These are phyloP conservation scores for Callosobruchus maculatus DNA, from an alignment of 2,888 invertebrate genomes.

Conservation along the genomic window DNA sequence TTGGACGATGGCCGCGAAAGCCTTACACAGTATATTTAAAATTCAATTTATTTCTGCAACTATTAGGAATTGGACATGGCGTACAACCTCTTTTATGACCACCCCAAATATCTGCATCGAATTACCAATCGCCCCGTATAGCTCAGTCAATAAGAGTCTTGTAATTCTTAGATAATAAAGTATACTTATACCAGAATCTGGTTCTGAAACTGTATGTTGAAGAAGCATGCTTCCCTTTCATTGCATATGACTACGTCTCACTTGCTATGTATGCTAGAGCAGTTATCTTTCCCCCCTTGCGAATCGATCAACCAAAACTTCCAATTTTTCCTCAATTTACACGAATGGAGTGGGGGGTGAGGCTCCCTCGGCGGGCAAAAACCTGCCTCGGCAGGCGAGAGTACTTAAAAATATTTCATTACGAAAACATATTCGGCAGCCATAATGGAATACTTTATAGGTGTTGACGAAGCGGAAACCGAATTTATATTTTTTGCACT, in stretches of 20 bases:
- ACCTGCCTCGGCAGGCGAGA: background rate
- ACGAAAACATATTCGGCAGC: constrained; percentile 3
- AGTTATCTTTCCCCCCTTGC: background rate
- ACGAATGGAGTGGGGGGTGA: background rate
- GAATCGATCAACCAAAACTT: background rate
- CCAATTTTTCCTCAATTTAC: constrained; percentile 1
- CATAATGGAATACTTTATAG: constrained; percentile 12
- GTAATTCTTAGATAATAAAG: too few species aligned
- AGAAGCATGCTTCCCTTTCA: background rate
- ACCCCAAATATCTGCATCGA: too few species aligned
- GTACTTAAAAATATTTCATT: constrained; percentile 11
- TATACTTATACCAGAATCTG: too few species aligned
- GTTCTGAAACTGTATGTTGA: too few species aligned
- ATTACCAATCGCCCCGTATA: too few species aligned
- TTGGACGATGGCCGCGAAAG: too few species aligned
- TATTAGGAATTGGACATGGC: too few species aligned
- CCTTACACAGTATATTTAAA: too few species aligned
- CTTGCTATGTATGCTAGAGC: background rate
- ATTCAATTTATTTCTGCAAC: too few species aligned
- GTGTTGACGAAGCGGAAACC: constrained; percentile 19
- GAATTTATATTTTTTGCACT: constrained; percentile 31
- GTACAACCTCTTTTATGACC: too few species aligned
- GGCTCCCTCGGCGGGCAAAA: background rate
- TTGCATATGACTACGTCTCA: background rate
- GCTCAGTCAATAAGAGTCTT: too few species aligned